These are phyloP conservation scores for Mycetomoellerius zeteki DNA, from an alignment of 1,140 invertebrate species.

Conservation along the genomic window DNA sequence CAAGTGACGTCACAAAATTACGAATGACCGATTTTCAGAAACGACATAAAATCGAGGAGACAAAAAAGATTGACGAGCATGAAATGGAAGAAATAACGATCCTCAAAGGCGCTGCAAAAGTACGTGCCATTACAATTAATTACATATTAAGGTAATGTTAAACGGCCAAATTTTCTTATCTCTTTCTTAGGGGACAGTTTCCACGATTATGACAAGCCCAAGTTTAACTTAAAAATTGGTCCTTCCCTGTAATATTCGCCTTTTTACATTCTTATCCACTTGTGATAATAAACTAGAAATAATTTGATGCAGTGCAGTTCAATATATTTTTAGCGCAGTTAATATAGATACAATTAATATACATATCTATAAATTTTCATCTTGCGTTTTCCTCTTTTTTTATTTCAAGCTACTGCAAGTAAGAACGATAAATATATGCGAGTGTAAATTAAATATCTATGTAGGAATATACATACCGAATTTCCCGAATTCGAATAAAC, in stretches of 20 bases:
- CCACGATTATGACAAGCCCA: conserved; percentile 32
- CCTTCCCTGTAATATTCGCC: background rate
- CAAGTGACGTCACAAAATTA: conserved; percentile 6
- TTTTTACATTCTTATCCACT: background rate
- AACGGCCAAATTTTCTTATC: background rate
- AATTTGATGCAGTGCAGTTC: conserved; percentile 29
- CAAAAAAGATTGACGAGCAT: background rate
- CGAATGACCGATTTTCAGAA: conserved; percentile 63
- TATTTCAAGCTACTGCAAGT: conserved; percentile 2
- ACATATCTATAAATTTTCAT: conserved; percentile 26
- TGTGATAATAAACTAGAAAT: conserved; percentile 15
- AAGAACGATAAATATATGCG: conserved; percentile 18
- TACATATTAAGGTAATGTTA: background rate
- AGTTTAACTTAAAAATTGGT: background rate
- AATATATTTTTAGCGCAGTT: conserved; percentile 15
- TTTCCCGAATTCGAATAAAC: background rate
- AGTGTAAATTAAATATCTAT: background rate
- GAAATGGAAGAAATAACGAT: conserved; percentile 55
- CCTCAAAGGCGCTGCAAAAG: conserved; percentile 52
- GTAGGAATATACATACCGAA: background rate
- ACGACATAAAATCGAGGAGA: conserved; percentile 47
- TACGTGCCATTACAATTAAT: conserved; percentile 47
- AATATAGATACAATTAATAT: conserved; percentile 24
- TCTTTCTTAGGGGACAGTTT: conserved; percentile 40
- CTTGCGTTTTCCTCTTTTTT: background rate